Base-by-base conservation (phyloP, 2,888 invertebrate genomes). In the Cryptus viduatorius region DNA sequence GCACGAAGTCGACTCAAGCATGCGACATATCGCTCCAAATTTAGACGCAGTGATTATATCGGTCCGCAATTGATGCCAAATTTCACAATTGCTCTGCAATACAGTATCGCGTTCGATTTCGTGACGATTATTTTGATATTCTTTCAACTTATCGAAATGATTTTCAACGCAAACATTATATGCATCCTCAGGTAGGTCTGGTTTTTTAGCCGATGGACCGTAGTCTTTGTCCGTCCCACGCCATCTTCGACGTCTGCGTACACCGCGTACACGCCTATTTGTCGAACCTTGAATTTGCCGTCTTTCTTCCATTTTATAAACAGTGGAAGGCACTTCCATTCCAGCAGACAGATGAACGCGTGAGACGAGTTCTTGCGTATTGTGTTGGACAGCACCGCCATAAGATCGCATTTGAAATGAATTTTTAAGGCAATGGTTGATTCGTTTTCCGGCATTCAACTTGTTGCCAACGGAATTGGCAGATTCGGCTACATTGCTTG, bases 361-460 rank as follows among this genome's bases (percentile, higher is more conserved):
- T 0, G 83, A 77, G n/a, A 85, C 14, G 10, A 56, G 61, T 3
- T 46, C 92, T 80, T 85, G 86, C 29, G 88, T 88, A 24, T 92
- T 92, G 80, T 89, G 16, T 37, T 61, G 16, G 16, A 76, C 29
- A 14, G 14, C 65, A n/a, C n/a, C 46, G 19, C 37, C 46, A 31
- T 64, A n/a, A 50, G 10, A 90, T 73, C 92, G 86, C n/a, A 84
- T 88, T 87, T 90, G 86, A 80, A 92, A 93, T 2, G 89, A 88
- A n/a, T 89, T 79, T 78, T 83, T 88, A 76, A 90, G 83, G 10
- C 78, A 68, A 42, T 75, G 50, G 73, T 93, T 92, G 8, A 91
- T 88, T 29, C 89, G 50, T 78, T 88, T 87, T 19, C 87, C 87
- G 50, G 83, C 81, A 44, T 79, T 82, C 29, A 68, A 56, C 73